Percentiles rank a stretch among this genome's conserved stretches.
Evolutionary conservation across 2,888 invertebrate species (phyloP).

Genomic region (Tachina lurida): DNA sequence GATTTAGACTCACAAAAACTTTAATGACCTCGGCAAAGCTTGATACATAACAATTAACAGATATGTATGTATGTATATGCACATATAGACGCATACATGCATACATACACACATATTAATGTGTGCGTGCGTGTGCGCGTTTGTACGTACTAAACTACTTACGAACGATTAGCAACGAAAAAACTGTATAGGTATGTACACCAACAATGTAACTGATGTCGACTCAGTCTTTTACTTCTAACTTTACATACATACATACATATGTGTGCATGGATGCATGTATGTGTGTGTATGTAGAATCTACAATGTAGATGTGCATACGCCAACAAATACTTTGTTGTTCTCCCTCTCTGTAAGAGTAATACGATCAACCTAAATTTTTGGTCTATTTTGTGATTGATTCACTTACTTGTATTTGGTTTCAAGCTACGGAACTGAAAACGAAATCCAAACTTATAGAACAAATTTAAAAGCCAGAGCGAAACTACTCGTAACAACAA

Average conservation of each 20-base stretch:
- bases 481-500: not conserved
- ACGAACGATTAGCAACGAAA: conserved; percentile 31
- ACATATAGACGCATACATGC: not conserved
- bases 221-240: conserved; percentile 36
- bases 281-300: too few relatives aligned
- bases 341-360: conserved; percentile 2
- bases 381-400: conserved; percentile 17
- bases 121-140: too few relatives aligned
- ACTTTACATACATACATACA: not conserved
- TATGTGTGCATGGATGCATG: too few relatives aligned
- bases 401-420: conserved; percentile 15
- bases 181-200: not conserved
- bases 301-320: not conserved
- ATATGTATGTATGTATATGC: conserved; percentile 13
- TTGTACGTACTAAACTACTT: conserved; percentile 7
- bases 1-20: conserved; percentile 80
- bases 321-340: conserved; percentile 12
- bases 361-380: not conserved
- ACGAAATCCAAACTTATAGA: conserved; percentile 1
- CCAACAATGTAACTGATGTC: conserved; percentile 10
- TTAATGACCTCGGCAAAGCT: conserved; percentile 81
- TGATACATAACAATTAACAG: conserved; percentile 73
- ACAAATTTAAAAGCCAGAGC: not conserved
- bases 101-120: not conserved
- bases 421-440: conserved; percentile 40